Evolutionary conservation across 1,140 invertebrate species (phyloP).

Genomic region (Aradophagus sp.): DNA sequence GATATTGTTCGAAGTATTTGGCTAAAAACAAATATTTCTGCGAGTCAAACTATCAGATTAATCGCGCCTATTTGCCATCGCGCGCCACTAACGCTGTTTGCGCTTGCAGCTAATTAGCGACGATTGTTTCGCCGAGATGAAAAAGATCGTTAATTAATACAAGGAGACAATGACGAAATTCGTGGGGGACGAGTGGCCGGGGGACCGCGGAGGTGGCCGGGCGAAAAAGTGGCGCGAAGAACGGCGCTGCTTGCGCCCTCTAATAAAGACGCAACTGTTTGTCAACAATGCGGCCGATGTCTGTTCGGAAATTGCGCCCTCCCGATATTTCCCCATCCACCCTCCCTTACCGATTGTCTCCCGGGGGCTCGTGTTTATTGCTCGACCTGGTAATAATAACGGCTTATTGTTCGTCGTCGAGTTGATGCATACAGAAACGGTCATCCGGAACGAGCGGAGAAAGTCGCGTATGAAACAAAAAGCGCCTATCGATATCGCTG

Average conservation of each 20-base stretch:
- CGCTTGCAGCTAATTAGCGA: constrained; percentile 11
- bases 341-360: constrained; percentile 60
- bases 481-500: constrained; percentile 40
- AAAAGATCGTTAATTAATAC: constrained; percentile 3
- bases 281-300: constrained; percentile 67
- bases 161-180: no score
- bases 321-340: no score
- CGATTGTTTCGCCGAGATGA: not conserved
- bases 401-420: constrained; percentile 62
- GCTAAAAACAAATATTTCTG: constrained; percentile 41
- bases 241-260: constrained; percentile 12
- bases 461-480: constrained; percentile 22
- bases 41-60: no score
- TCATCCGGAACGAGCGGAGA: constrained; percentile 37
- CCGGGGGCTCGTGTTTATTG: constrained; percentile 61
- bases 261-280: constrained; percentile 59
- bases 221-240: constrained; percentile 39
- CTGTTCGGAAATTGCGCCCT: constrained; percentile 63
- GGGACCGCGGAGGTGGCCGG: constrained; percentile 33
- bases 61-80: constrained; percentile 1
- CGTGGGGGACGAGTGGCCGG: no score
- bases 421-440: constrained; percentile 42
- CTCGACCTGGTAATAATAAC: constrained; percentile 68
- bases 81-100: no score
- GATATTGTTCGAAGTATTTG: constrained; percentile 38